These are phyloP conservation scores for Megathymus violae DNA, from an alignment of 1,140 invertebrate species.

Conservation along the genomic window DNA sequence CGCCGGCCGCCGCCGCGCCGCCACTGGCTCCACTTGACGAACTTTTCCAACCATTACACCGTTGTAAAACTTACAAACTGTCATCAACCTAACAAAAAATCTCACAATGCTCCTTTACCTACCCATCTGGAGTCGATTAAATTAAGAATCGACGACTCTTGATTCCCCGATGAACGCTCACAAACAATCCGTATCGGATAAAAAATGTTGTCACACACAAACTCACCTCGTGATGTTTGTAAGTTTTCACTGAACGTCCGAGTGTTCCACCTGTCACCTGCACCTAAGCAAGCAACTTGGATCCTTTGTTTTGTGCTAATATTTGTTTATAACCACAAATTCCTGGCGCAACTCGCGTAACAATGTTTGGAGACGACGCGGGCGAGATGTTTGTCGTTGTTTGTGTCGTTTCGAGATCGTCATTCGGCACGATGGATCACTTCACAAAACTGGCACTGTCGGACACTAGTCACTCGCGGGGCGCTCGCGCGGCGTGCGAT, in stretches of 20 bases:
- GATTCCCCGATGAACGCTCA: background rate
- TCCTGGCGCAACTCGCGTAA: constrained; percentile 48
- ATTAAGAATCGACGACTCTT: background rate
- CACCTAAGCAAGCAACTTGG: constrained; percentile 74
- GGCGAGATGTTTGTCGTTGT: background rate
- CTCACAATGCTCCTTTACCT: background rate
- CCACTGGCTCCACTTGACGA: constrained; percentile 58
- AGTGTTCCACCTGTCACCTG: constrained; percentile 59
- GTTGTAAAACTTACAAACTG: constrained; percentile 34
- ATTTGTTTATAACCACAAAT: constrained; percentile 71
- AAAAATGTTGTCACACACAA: constrained; percentile 10
- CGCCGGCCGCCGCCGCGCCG: constrained; percentile 62
- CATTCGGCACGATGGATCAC: constrained; percentile 6
- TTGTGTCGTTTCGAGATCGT: constrained; percentile 35
- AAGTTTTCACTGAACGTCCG: constrained; percentile 6
- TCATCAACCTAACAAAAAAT: constrained; percentile 21
- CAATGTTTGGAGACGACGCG: constrained; percentile 28
- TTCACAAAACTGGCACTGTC: constrained; percentile 56
- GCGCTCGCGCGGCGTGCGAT: constrained; percentile 39
- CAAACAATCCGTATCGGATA: constrained; percentile 5
- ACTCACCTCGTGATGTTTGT: constrained; percentile 21
- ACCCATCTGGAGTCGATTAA: background rate
- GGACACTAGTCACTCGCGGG: constrained; percentile 58
- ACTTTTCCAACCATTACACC: constrained; percentile 54
- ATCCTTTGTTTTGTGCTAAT: constrained; percentile 72